These are phyloP conservation scores for Ricordea florida DNA, from an alignment of 92 coral and sea anemone species.

Conservation along the genomic window DNA sequence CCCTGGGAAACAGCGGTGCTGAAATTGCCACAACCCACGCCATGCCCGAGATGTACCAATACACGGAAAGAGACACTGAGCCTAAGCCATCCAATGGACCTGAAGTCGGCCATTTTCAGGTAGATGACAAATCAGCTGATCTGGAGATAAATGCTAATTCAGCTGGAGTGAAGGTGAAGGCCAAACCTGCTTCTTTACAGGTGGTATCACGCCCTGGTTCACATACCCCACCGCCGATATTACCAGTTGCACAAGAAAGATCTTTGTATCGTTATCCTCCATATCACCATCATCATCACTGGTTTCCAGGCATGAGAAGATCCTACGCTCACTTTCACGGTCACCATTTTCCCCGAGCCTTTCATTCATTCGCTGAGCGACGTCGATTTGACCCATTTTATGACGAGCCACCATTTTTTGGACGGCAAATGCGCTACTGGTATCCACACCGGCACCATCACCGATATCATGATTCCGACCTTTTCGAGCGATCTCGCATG, in stretches of 20 bases:
- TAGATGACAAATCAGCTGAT: constrained; percentile 97
- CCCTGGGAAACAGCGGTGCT: constrained; percentile 81
- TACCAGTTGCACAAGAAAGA: constrained; percentile 66
- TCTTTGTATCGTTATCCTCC: constrained; percentile 57
- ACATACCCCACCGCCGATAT: constrained; percentile 68
- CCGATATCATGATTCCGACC: constrained; percentile 46
- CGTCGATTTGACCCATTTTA: constrained; percentile 22
- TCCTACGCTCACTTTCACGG: constrained; percentile 52
- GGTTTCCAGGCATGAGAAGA: constrained; percentile 80
- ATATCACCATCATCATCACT: constrained; percentile 60
- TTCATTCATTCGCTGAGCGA: neutral
- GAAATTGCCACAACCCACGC: constrained; percentile 76
- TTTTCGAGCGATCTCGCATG: constrained; percentile 60
- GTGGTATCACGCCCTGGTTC: constrained; percentile 98
- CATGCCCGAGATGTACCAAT: constrained; percentile 13
- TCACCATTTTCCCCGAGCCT: constrained; percentile 1
- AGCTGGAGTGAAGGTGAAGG: constrained; percentile 96
- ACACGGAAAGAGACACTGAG: constrained; percentile 31
- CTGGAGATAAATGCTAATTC: constrained; percentile 98
- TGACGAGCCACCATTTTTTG: constrained; percentile 62
- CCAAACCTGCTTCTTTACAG: constrained; percentile 99
- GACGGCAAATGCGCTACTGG: constrained; percentile 25
- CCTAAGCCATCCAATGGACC: constrained; percentile 53
- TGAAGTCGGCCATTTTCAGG: constrained; percentile 94
- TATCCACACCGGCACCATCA: constrained; percentile 60